Evolutionary conservation across 2,113 vertebrate species (phyloP), one percentile per base, ranked within the genome.

Genomic region (Antennarius striatus): DNA sequence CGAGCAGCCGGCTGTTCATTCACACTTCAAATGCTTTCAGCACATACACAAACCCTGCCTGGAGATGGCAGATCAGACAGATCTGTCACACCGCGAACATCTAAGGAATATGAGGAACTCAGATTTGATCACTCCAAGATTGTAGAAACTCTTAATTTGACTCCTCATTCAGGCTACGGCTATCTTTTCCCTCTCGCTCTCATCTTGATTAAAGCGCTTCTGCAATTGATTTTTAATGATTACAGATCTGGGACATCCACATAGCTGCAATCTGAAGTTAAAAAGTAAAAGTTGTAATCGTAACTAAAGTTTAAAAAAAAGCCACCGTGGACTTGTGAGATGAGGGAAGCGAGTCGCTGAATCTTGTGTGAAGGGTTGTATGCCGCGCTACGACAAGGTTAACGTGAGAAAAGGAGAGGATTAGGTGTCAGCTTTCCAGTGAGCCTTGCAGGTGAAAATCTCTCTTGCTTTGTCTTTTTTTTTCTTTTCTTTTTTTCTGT

Each of bases 1-100:
- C 66, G 55, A 72, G 63, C 22, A 67, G 80, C 73, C 63, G 67
- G 80, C 63, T 75, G 71, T 65, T 88, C n/a, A 68, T 63, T 69
- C 56, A 22, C 67, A 78, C 77, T 81, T 82, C 68, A 80, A 72
- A 83, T 73, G 59, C 63, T 76, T 66, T 56, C 48, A 71, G 43
- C 67, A 73, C 72, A 11, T 57, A 58, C 76, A 75, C 66, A 55
- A 45, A 55, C 45, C 15, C 50, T 54, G 71, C 63, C 59, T 79
- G 10, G 49, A 75, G 56, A 68, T 70, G 80, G 69, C 76, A 79
- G 61, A 76, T 81, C 77, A 77, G 67, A 77, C 73, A 61, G 82
- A 51, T 61, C 69, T 6, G 71, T 75, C 82, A 80, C 58, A 56
- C 68, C 63, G 29, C 1, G n/a, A 61, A 69, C 68, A 64, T 79